Conservation (phyloP, 2,888 invertebrate genomes). For the Amphipoea oculea region DNA sequence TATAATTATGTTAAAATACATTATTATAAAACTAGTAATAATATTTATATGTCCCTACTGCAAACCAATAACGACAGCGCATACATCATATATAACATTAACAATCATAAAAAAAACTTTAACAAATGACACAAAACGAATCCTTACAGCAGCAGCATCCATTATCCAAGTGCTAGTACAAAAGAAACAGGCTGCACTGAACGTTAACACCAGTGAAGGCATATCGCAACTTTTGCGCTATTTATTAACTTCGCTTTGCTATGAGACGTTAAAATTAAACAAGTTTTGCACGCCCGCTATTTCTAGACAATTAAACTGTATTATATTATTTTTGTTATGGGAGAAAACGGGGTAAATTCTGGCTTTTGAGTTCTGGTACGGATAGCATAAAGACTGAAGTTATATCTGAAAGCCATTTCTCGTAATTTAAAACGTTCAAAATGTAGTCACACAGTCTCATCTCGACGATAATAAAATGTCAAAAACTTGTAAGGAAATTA, state of each 20-base stretch:
- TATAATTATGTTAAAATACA: background rate
- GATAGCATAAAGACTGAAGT: background rate
- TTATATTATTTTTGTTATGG: slow-evolving; percentile 20
- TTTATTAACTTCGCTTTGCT: slow-evolving; percentile 51
- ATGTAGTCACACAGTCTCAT: too few relatives aligned
- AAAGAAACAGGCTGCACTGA: slow-evolving; percentile 31
- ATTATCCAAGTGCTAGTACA: slow-evolving; percentile 22
- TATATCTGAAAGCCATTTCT: background rate
- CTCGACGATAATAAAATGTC: too few relatives aligned
- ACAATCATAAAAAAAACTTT: background rate
- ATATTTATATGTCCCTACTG: too few relatives aligned
- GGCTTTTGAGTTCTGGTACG: background rate
- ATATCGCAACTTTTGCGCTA: slow-evolving; percentile 50
- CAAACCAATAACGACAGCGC: background rate
- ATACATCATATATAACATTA: background rate
- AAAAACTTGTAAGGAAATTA: too few relatives aligned
- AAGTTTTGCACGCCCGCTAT: slow-evolving; percentile 42
- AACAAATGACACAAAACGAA: slow-evolving; percentile 15
- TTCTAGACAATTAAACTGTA: slow-evolving; percentile 38
- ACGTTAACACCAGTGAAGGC: slow-evolving; percentile 25
- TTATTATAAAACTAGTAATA: background rate
- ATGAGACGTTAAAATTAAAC: slow-evolving; percentile 56
- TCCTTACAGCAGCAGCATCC: slow-evolving; percentile 3
- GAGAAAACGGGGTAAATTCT: slow-evolving; percentile 11
- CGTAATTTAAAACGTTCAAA: too few relatives aligned